Evolutionary conservation across 2,888 invertebrate genomes (phyloP).

Genomic region (Lasioglossum oenotherae): DNA sequence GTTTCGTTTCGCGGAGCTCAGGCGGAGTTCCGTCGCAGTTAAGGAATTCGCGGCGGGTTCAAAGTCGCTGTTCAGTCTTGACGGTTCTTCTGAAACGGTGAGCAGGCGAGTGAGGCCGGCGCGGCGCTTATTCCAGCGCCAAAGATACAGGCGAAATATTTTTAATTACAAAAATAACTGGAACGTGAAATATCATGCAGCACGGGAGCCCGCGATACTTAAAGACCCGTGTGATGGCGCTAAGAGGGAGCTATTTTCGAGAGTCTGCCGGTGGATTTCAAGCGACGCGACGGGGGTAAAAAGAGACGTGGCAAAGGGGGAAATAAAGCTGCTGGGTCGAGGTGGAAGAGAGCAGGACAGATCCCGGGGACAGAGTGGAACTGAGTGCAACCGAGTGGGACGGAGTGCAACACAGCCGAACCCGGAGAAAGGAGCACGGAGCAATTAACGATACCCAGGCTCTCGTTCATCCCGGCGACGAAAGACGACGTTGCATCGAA

Average conservation of each 20-base stretch:
- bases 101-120: not conserved
- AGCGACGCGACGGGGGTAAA: not conserved
- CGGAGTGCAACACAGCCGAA: not conserved
- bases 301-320: not conserved
- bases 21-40: too few species aligned
- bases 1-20: too few species aligned
- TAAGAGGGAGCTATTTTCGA: slow-evolving; percentile 39
- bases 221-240: slow-evolving; percentile 31
- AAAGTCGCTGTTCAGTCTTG: not conserved
- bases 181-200: slow-evolving; percentile 21
- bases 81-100: not conserved
- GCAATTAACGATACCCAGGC: slow-evolving; percentile 48
- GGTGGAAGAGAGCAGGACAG: not conserved
- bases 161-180: slow-evolving; percentile 32
- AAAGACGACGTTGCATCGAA: slow-evolving; percentile 36
- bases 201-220: slow-evolving; percentile 13
- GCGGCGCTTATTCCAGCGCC: not conserved
- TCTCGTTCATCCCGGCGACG: not conserved
- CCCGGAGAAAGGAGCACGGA: slow-evolving; percentile 5
- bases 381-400: not conserved
- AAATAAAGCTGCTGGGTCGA: not conserved
- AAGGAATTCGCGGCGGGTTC: not conserved
- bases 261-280: slow-evolving; percentile 30
- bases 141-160: not conserved
- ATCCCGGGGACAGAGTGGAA: not conserved